Conservation (phyloP, 2,888 invertebrate genomes). For the Phragmatobia fuliginosa region DNA sequence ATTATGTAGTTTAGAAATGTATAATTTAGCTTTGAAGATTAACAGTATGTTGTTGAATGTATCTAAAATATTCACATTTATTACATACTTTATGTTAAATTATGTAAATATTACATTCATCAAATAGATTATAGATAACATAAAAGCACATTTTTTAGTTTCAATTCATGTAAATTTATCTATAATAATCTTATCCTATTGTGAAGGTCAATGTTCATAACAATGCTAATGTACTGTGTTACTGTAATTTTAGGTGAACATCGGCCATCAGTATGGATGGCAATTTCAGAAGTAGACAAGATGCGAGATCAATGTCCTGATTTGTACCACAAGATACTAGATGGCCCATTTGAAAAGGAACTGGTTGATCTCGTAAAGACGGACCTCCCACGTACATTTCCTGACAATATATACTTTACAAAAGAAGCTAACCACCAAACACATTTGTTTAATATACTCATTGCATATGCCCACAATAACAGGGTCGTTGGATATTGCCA, state of each 20-base stretch:
- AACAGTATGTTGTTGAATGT: too few relatives aligned
- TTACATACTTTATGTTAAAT: not conserved
- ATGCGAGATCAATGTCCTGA: slow-evolving; percentile 88
- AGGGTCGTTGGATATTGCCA: slow-evolving; percentile 96
- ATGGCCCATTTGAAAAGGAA: slow-evolving; percentile 89
- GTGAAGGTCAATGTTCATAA: slow-evolving; percentile 15
- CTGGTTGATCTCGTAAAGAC: slow-evolving; percentile 94
- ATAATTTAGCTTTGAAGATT: too few relatives aligned
- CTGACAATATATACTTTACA: slow-evolving; percentile 97
- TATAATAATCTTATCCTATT: slow-evolving; percentile 7
- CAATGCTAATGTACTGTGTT: slow-evolving; percentile 20
- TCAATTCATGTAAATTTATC: slow-evolving; percentile 3
- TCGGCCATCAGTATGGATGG: slow-evolving; percentile 93
- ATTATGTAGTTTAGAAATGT: too few relatives aligned
- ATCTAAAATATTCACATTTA: not conserved
- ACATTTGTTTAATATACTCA: slow-evolving; percentile 93
- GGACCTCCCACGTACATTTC: slow-evolving; percentile 97
- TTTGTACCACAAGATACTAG: slow-evolving; percentile 89
- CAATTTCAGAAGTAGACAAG: slow-evolving; percentile 92
- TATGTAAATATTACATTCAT: slow-evolving; percentile 10
- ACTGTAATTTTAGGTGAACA: slow-evolving; percentile 77
- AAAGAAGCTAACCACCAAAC: slow-evolving; percentile 90
- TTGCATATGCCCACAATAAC: slow-evolving; percentile 96
- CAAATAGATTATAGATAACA: slow-evolving; percentile 10
- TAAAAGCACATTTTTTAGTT: slow-evolving; percentile 1